Percentiles rank a stretch among this genome's conserved stretches.
Conservation (phyloP, 2,888 invertebrate genomes). For the Troides aeacus region DNA sequence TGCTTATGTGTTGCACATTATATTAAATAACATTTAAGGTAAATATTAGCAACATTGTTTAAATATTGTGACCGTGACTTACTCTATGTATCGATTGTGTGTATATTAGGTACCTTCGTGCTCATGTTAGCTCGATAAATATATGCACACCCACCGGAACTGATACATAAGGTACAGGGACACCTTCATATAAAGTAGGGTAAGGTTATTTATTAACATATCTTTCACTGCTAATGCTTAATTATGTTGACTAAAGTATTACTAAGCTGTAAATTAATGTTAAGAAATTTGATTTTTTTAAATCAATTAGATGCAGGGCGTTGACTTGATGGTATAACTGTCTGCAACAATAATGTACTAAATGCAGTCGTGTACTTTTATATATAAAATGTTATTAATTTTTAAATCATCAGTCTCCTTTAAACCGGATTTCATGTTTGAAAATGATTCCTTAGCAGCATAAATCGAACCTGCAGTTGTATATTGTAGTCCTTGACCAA, state of each 20-base stretch:
- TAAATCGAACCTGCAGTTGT: too few relatives aligned
- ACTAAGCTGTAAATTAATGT: conserved; percentile 33
- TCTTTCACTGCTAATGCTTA: conserved; percentile 39
- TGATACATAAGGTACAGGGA: conserved; percentile 48
- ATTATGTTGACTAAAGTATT: conserved; percentile 11
- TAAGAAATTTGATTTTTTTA: conserved; percentile 41
- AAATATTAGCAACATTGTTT: conserved; percentile 14
- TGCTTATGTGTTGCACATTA: neutral
- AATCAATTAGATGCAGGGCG: neutral
- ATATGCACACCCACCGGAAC: conserved; percentile 65
- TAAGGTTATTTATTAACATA: conserved; percentile 63
- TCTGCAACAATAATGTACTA: neutral
- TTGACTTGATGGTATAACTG: neutral
- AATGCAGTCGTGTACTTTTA: too few relatives aligned
- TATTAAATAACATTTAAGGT: neutral
- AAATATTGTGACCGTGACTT: conserved; percentile 40
- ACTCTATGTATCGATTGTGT: conserved; percentile 54
- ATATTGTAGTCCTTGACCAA: too few relatives aligned
- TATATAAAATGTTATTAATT: too few relatives aligned
- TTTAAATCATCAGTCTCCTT: too few relatives aligned
- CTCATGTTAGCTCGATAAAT: conserved; percentile 36
- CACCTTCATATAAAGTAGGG: conserved; percentile 59
- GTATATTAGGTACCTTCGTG: conserved; percentile 54
- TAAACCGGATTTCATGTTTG: too few relatives aligned
- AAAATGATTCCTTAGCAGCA: too few relatives aligned